Base-by-base conservation (phyloP, 2,113 vertebrate genomes). In the Paracanthobrama guichenoti region DNA sequence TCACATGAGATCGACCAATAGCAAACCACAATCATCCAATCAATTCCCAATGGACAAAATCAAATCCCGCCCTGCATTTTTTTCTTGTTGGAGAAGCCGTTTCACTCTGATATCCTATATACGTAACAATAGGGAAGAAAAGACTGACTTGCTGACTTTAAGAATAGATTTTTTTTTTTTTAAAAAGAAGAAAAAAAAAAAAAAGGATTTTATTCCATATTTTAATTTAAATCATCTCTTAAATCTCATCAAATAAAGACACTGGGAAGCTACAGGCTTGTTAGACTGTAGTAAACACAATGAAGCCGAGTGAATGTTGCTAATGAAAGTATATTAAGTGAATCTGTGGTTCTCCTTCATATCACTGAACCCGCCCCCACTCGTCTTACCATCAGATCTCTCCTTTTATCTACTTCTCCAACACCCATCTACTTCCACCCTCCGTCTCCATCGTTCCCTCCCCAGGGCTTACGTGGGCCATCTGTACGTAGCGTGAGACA, bases 381-480 rank as follows among this genome's bases (percentile, higher is more conserved):
- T 64, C 26, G 7, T 50, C 78, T 81, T 31, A 31, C 20, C 55
- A 46, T 66, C 55, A 79, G 6, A 60, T 59, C 82, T 44, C 53
- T 62, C 66, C 22, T 62, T 83, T 71, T 62, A 67, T 79, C 60
- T 72, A 55, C 26, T 26, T 76, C 71, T 69, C 86, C 39, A 53
- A 26, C 20, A 67, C 35, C 24, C 46, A 20, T 20, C 64, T 71
- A 22, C 60, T 78, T 72, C 81, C 59, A 72, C 16, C 73, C 71
- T 22, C 75, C 35, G 60, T 42, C 57, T n/a, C 79, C 67, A 59
- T 59, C 48, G 10, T 50, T 55, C 12, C 62, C 22, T 85, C 79
- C 69, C 67, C 44, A 42, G 86, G 78, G 86, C 57, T 79, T 62
- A 74, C 24, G n/a, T 81, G 50, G 73, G 64, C 86, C 86, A 84